Percentiles rank a stretch among this genome's conserved stretches.
phyloP scores from a whole-genome alignment of 2,888 invertebrate species.

The Cylindroiulus punctatus region DNA sequence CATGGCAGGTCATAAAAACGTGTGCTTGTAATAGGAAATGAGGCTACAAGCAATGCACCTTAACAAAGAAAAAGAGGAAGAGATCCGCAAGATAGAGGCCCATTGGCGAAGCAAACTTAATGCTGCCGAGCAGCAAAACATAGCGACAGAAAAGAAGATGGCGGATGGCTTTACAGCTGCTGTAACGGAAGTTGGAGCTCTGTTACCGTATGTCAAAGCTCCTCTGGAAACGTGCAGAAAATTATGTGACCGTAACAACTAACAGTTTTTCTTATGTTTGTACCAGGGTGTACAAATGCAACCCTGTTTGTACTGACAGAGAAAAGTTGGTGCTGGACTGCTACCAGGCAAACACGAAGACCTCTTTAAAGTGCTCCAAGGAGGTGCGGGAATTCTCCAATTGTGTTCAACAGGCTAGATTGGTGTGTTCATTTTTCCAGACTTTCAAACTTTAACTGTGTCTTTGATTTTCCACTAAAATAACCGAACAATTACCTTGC shows the following conservation, averaged over 20 bases:
- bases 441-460: neutral
- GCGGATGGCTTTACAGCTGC: neutral
- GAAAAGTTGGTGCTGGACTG: slow-evolving; percentile 47
- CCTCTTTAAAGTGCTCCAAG: slow-evolving; percentile 30
- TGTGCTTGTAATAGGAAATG: slow-evolving; percentile 9
- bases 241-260: neutral
- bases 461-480: neutral
- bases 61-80: slow-evolving; percentile 49
- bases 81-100: slow-evolving; percentile 20
- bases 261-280: neutral
- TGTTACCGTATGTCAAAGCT: slow-evolving; percentile 24
- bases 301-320: slow-evolving; percentile 13
- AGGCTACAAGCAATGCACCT: slow-evolving; percentile 28
- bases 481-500: neutral
- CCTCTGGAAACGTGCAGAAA: neutral
- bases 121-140: slow-evolving; percentile 43
- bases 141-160: slow-evolving; percentile 10
- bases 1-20: neutral
- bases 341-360: slow-evolving; percentile 22
- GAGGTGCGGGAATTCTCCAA: slow-evolving; percentile 46
- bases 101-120: slow-evolving; percentile 46
- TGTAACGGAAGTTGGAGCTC: slow-evolving; percentile 10
- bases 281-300: neutral
- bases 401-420: slow-evolving; percentile 49
- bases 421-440: neutral